A percentile compares a stretch with the other conserved stretches of the same genome.
These are phyloP conservation scores for Falco biarmicus DNA, from an alignment of 2,797 vertebrate genomes.

Conservation along the genomic window DNA sequence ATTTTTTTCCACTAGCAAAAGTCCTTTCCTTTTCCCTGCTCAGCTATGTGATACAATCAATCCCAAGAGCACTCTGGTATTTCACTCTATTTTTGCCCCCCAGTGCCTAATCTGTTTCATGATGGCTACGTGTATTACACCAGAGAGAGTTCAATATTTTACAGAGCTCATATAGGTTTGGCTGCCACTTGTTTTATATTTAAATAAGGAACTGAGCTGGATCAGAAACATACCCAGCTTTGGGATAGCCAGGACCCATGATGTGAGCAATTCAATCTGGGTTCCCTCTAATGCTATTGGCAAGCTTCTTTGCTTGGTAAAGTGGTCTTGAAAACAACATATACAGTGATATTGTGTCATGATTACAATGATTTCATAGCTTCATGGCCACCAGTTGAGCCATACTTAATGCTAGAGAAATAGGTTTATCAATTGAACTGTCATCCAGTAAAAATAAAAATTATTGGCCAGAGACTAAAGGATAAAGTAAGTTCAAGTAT, in stretches of 20 bases:
- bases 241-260: background rate
- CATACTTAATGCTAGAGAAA: background rate
- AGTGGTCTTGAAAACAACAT: background rate
- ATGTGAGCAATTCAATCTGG: background rate
- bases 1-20: constrained; percentile 70
- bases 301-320: background rate
- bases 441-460: constrained; percentile 50
- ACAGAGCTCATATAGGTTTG: background rate
- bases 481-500: constrained; percentile 45
- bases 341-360: background rate
- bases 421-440: background rate
- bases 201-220: background rate
- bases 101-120: constrained; percentile 29
- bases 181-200: background rate
- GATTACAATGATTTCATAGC: constrained; percentile 16
- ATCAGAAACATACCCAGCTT: background rate
- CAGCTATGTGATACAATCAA: constrained; percentile 52
- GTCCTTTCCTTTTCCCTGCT: constrained; percentile 71
- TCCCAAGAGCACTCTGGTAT: constrained; percentile 37
- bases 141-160: constrained; percentile 24
- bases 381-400: background rate
- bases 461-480: constrained; percentile 15
- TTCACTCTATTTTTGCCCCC: constrained; percentile 7
- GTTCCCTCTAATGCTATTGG: background rate
- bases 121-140: background rate